Evolutionary conservation across 53 echinoderm and acorn worm species (phyloP).

Genomic region (Temnopleurus reevesii): DNA sequence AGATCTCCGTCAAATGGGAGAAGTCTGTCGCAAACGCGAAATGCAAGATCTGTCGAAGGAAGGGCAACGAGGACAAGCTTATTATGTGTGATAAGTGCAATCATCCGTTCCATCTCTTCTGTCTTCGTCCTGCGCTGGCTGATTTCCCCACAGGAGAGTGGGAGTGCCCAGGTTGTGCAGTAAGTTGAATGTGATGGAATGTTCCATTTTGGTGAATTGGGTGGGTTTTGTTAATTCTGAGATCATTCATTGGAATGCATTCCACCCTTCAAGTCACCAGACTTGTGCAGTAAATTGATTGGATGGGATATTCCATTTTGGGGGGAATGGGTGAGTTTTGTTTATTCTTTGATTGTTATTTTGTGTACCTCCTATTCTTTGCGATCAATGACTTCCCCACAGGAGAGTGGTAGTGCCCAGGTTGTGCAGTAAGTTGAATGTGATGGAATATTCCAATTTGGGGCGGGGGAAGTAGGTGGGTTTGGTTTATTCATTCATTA

Average conservation of each 20-base stretch:
- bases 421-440: constrained; percentile 77
- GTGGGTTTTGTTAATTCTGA: background rate
- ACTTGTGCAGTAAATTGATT: constrained; percentile 80
- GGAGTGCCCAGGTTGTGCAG: constrained; percentile 94
- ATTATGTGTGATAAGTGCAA: constrained; percentile 92
- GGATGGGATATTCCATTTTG: background rate
- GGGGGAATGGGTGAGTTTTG: background rate
- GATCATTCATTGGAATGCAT: constrained; percentile 80
- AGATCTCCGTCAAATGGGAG: constrained; percentile 94
- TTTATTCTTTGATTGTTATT: constrained; percentile 65
- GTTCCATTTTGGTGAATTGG: background rate
- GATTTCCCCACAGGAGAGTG: constrained; percentile 77
- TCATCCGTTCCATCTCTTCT: constrained; percentile 92
- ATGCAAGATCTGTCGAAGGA: constrained; percentile 95
- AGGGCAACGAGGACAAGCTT: constrained; percentile 78
- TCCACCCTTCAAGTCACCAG: constrained; percentile 81
- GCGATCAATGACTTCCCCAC: constrained; percentile 42
- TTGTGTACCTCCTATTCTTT: constrained; percentile 67
- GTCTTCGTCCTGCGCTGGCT: constrained; percentile 79
- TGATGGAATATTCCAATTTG: background rate
- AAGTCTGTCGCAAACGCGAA: constrained; percentile 91
- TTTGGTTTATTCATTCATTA: background rate
- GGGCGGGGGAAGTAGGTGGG: background rate
- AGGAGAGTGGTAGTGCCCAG: constrained; percentile 85
- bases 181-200: constrained; percentile 57